Percentiles rank a stretch among this genome's conserved stretches.
phyloP scores from a whole-genome alignment of 2,113 vertebrate genomes.

The Leucopternis melanops region DNA sequence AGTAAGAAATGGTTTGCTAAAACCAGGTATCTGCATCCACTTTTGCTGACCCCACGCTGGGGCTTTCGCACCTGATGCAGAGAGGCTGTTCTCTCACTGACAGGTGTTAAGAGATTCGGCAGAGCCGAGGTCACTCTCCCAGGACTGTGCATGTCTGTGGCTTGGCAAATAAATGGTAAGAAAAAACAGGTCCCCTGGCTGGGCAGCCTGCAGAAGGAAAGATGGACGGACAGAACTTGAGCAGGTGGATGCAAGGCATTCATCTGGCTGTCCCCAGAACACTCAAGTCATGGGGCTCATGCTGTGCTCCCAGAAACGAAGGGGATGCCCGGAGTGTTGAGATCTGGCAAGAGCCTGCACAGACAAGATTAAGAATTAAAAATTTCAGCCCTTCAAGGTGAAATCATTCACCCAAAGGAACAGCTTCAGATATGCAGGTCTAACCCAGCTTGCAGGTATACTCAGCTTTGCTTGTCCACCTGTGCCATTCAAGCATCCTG shows the following conservation, averaged over 20 bases:
- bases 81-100: neutral
- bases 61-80: neutral
- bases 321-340: neutral
- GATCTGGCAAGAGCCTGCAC: neutral
- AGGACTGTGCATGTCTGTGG: neutral
- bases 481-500: neutral
- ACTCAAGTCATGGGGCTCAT: neutral
- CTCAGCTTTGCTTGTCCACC: neutral
- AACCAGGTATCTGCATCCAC: neutral
- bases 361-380: neutral
- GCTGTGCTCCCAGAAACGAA: neutral
- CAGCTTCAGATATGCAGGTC: neutral
- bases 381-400: neutral
- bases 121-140: rapidly evolving
- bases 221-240: neutral
- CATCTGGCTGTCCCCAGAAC: neutral
- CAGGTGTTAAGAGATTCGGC: neutral
- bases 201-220: neutral
- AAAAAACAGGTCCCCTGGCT: neutral
- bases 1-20: neutral
- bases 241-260: neutral
- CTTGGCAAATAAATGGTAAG: neutral
- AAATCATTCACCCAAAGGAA: neutral
- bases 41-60: neutral
- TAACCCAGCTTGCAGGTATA: rapidly evolving